Evolutionary conservation across 2,113 vertebrate genomes (phyloP).

Genomic region (Oreocharis arfaki): DNA sequence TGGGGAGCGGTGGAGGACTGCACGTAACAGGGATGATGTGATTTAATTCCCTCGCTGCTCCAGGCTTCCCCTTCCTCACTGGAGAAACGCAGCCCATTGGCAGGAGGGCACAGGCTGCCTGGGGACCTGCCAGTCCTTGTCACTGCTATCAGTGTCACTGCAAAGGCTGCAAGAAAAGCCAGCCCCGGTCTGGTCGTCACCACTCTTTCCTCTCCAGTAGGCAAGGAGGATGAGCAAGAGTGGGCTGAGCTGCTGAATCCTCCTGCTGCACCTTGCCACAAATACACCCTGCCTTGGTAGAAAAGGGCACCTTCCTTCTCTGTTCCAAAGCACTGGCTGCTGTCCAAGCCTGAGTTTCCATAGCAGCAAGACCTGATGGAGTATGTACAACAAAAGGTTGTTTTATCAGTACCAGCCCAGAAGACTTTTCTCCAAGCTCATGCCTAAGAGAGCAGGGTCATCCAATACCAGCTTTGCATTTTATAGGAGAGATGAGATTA

Average conservation of each 20-base stretch:
- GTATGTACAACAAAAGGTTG: not conserved
- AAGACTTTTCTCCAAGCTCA: not conserved
- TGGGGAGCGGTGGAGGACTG: not conserved
- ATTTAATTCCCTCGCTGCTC: not conserved
- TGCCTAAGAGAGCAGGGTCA: not conserved
- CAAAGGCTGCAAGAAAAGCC: not conserved
- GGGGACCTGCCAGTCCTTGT: not conserved
- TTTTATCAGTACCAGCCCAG: slow-evolving; percentile 14
- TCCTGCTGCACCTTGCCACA: not conserved
- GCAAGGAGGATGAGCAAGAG: not conserved
- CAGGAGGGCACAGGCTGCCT: not conserved
- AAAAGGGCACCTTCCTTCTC: slow-evolving; percentile 4
- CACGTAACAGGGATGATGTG: not conserved
- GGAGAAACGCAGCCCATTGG: not conserved
- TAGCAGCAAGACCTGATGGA: not conserved
- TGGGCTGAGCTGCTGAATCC: not conserved
- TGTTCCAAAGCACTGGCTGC: not conserved
- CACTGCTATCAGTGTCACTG: not conserved
- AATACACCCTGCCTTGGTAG: not conserved
- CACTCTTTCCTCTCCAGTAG: not conserved
- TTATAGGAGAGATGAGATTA: not conserved
- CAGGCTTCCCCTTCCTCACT: not conserved
- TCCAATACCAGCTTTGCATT: not conserved
- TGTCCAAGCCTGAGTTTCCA: not conserved
- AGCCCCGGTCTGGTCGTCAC: not conserved